Evolutionary conservation across 2,888 invertebrate species (phyloP).

Genomic region (Pyrochroa serraticornis): DNA sequence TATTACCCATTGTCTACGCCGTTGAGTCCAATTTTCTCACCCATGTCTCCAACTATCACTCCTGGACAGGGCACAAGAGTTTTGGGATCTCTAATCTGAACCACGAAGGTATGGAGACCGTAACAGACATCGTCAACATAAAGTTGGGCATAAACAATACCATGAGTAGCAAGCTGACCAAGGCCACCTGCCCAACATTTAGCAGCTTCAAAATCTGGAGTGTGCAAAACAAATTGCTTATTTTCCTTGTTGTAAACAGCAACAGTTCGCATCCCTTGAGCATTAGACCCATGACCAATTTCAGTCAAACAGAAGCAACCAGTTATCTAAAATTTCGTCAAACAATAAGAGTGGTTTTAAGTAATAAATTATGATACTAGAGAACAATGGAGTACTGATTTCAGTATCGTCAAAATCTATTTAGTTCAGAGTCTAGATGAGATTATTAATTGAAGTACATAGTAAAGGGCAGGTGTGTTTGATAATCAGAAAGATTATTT

Average conservation of each 20-base stretch:
- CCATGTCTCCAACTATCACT: conserved; percentile 88
- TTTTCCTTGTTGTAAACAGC: conserved; percentile 79
- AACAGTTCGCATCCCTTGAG: conserved; percentile 83
- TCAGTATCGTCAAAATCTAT: too few relatives aligned
- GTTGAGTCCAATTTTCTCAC: conserved; percentile 89
- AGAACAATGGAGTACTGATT: too few relatives aligned
- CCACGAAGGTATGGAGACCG: conserved; percentile 89
- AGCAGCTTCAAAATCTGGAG: conserved; percentile 78
- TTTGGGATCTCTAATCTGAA: conserved; percentile 78
- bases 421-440: too few relatives aligned
- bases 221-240: conserved; percentile 74
- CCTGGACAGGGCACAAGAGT: conserved; percentile 77
- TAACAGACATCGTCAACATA: conserved; percentile 78
- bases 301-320: conserved; percentile 89
- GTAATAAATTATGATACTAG: not conserved
- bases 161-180: conserved; percentile 84
- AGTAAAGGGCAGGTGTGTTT: too few relatives aligned
- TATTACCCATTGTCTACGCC: conserved; percentile 94
- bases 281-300: conserved; percentile 89
- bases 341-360: too few relatives aligned
- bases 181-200: conserved; percentile 86
- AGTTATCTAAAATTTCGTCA: conserved; percentile 56
- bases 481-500: too few relatives aligned
- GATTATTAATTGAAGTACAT: too few relatives aligned
- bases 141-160: conserved; percentile 86